Evolutionary conservation across 30 jellyfish, hydroid and myxozoan genomes (phyloP).

Genomic region (Nemopilema nomurai): DNA sequence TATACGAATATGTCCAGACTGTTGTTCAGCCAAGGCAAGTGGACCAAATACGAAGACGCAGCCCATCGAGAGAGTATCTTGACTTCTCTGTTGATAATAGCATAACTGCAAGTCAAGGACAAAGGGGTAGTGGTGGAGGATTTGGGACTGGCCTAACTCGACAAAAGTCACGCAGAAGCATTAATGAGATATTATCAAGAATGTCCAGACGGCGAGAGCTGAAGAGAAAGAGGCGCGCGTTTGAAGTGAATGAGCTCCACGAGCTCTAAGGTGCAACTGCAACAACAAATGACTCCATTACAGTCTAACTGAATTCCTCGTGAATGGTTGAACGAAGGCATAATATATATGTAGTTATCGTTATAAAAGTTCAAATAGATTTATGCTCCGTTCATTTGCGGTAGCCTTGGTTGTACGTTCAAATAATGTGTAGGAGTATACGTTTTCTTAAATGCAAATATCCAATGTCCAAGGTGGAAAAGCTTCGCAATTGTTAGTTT

Average conservation of each 20-base stretch:
- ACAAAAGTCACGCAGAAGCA: conserved; percentile 29
- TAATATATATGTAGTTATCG: too few relatives aligned
- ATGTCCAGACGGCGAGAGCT: conserved; percentile 58
- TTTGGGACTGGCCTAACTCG: not conserved
- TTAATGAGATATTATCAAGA: conserved; percentile 38
- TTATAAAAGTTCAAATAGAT: too few relatives aligned
- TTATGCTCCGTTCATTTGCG: too few relatives aligned
- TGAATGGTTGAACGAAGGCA: too few relatives aligned
- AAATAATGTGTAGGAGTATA: too few relatives aligned
- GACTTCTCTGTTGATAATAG: not conserved
- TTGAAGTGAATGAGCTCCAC: conserved; percentile 18
- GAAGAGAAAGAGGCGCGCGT: conserved; percentile 36
- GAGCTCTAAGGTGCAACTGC: not conserved
- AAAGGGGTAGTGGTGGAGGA: not conserved
- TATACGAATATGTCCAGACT: conserved; percentile 56
- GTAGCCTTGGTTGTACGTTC: too few relatives aligned
- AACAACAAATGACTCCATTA: not conserved
- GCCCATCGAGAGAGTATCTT: not conserved
- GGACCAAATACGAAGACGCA: not conserved
- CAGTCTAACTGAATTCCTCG: not conserved
- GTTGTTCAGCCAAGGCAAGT: conserved; percentile 36
- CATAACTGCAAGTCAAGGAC: not conserved
- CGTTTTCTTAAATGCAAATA: too few relatives aligned
- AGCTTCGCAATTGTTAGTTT: too few relatives aligned
- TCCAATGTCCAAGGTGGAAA: too few relatives aligned